Percentiles rank a stretch among this genome's conserved stretches.
Conservation (phyloP, 2,888 invertebrate species). For the Sturmia bella region DNA sequence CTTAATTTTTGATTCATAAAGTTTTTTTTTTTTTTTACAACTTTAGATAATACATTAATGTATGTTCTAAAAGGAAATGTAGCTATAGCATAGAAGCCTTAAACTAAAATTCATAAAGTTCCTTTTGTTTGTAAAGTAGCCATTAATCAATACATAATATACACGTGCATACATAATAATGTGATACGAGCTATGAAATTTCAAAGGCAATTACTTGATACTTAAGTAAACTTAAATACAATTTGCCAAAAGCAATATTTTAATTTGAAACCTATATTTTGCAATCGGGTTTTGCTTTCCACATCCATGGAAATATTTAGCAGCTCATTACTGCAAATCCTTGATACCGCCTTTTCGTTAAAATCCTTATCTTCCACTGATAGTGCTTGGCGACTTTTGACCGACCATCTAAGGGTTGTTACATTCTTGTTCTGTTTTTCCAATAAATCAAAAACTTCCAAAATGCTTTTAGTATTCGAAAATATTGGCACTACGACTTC, state of each 20-base stretch:
- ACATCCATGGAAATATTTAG: constrained; percentile 53
- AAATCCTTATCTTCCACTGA: constrained; percentile 37
- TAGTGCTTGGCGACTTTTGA: constrained; percentile 37
- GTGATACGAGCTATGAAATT: no score
- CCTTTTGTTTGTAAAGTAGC: no score
- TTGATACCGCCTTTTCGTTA: constrained; percentile 47
- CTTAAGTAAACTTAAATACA: constrained; percentile 46
- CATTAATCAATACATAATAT: no score
- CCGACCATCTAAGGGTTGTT: constrained; percentile 54
- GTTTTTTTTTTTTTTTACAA: no score
- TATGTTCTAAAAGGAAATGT: no score
- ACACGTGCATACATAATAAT: no score
- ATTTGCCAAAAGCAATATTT: constrained; percentile 70
- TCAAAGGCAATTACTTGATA: not conserved
- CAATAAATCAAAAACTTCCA: constrained; percentile 61
- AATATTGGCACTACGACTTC: constrained; percentile 62
- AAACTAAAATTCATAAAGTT: no score
- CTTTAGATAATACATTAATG: no score
- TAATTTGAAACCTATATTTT: constrained; percentile 57
- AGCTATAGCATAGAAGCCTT: no score
- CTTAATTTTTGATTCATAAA: no score
- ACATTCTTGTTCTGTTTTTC: constrained; percentile 63
- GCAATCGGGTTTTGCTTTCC: constrained; percentile 39
- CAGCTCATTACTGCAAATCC: constrained; percentile 61
- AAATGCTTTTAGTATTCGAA: constrained; percentile 42